phyloP scores from a whole-genome alignment of 1,140 invertebrate species.

The Rhizoglyphus robini region DNA sequence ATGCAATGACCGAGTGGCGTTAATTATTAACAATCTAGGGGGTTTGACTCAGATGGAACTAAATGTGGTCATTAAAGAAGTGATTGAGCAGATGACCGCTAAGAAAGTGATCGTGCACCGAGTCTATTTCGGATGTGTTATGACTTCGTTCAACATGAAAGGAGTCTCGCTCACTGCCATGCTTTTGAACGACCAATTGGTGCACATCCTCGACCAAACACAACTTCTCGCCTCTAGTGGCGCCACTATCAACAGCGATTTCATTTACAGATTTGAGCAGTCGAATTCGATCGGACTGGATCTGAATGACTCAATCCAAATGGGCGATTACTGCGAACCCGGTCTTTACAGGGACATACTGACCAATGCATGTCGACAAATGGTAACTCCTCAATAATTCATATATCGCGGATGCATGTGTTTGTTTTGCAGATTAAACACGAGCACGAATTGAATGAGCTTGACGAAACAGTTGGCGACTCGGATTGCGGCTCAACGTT shows the following conservation, averaged over 20 bases:
- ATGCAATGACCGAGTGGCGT: slow-evolving; percentile 38
- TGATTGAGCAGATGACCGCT: slow-evolving; percentile 41
- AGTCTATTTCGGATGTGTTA: slow-evolving; percentile 52
- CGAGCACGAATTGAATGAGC: slow-evolving; percentile 38
- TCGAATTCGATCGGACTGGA: neutral
- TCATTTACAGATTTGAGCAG: neutral
- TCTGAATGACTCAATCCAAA: neutral
- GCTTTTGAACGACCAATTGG: slow-evolving; percentile 40
- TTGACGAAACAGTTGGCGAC: slow-evolving; percentile 62
- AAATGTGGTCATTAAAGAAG: slow-evolving; percentile 54
- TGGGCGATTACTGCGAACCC: neutral
- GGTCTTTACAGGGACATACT: neutral
- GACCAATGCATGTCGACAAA: neutral
- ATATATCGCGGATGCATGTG: slow-evolving; percentile 4
- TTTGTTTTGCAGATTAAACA: slow-evolving; percentile 6
- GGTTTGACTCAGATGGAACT: slow-evolving; percentile 59
- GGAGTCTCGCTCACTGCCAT: slow-evolving; percentile 60
- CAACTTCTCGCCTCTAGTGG: neutral
- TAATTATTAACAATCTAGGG: slow-evolving; percentile 67
- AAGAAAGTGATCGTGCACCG: slow-evolving; percentile 36
- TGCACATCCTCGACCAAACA: slow-evolving; percentile 29
- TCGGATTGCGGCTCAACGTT: slow-evolving; percentile 66
- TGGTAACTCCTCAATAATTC: slow-evolving; percentile 8
- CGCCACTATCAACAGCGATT: neutral
- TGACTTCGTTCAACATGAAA: slow-evolving; percentile 66